These are phyloP conservation scores for Phyto melanocephala DNA, from an alignment of 2,888 invertebrate genomes.

Conservation along the genomic window DNA sequence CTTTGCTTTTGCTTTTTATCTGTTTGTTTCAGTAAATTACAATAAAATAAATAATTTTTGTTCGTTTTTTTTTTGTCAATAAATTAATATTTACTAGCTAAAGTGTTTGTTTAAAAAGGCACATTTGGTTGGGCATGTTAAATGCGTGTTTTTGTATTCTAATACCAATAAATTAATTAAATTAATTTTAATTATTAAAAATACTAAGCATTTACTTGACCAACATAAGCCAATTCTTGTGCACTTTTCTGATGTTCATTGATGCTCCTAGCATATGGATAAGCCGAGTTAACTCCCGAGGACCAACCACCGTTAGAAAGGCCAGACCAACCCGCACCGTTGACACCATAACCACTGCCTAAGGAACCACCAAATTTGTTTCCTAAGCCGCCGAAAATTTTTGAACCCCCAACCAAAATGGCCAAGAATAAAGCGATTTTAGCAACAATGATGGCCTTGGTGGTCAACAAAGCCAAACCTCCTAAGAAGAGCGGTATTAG, in stretches of 20 bases:
- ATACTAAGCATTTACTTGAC: slow-evolving; percentile 79
- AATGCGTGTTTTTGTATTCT: slow-evolving; percentile 25
- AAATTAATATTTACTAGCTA: slow-evolving; percentile 76
- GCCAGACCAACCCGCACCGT: slow-evolving; percentile 68
- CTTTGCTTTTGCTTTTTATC: not conserved
- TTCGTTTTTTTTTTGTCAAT: slow-evolving; percentile 64
- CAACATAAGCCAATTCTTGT: slow-evolving; percentile 86
- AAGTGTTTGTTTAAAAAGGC: slow-evolving; percentile 68
- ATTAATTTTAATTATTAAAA: not conserved
- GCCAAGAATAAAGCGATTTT: slow-evolving; percentile 89
- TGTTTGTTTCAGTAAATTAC: slow-evolving; percentile 44
- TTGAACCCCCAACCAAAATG: slow-evolving; percentile 85
- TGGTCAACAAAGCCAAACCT: slow-evolving; percentile 85
- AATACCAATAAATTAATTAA: slow-evolving; percentile 4
- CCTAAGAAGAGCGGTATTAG: slow-evolving; percentile 86
- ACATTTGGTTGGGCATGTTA: slow-evolving; percentile 68
- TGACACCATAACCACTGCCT: slow-evolving; percentile 71
- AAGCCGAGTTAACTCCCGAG: slow-evolving; percentile 74
- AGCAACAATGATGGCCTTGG: slow-evolving; percentile 88
- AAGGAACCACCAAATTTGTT: slow-evolving; percentile 74
- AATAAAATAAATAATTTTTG: slow-evolving; percentile 41
- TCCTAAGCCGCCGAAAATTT: slow-evolving; percentile 82
- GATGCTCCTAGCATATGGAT: slow-evolving; percentile 80
- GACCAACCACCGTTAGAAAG: slow-evolving; percentile 67
- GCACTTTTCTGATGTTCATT: slow-evolving; percentile 81